phyloP scores from a whole-genome alignment of 2,888 invertebrate genomes.

The Lapara coniferarum region DNA sequence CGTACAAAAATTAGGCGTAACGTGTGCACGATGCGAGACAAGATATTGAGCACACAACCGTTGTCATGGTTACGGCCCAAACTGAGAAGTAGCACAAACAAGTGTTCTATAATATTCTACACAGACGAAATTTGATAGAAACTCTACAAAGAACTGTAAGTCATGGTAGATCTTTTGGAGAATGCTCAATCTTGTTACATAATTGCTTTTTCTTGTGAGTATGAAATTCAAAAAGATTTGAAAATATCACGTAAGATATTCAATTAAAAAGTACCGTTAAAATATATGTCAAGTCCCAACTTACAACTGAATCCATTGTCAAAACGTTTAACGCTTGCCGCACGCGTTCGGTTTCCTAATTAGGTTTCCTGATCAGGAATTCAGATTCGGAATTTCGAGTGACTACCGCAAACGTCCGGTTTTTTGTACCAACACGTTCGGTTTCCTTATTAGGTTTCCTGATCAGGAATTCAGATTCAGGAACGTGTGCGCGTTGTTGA shows the following conservation, averaged over 20 bases:
- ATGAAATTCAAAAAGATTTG: too few species aligned
- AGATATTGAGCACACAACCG: conserved; percentile 59
- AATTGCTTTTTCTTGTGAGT: not conserved
- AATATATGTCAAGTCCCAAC: not conserved
- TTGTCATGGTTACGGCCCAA: conserved; percentile 68
- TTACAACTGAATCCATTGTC: not conserved
- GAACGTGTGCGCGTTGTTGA: too few species aligned
- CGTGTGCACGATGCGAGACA: not conserved
- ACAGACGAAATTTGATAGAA: not conserved
- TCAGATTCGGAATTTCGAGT: too few species aligned
- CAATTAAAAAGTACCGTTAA: too few species aligned
- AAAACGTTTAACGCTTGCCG: not conserved
- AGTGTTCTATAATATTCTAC: conserved; percentile 28
- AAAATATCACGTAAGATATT: too few species aligned
- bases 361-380: too few species aligned
- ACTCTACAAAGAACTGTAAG: not conserved
- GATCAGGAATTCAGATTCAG: too few species aligned
- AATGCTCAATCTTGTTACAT: not conserved
- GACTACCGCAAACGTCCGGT: too few species aligned
- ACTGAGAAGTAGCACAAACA: conserved; percentile 72
- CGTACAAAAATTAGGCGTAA: conserved; percentile 6
- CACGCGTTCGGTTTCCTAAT: too few species aligned
- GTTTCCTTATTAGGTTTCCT: too few species aligned
- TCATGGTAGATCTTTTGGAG: too few species aligned
- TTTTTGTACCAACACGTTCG: too few species aligned